Conservation (phyloP, 2,113 vertebrate genomes). For the Macrotis lagotis region DNA sequence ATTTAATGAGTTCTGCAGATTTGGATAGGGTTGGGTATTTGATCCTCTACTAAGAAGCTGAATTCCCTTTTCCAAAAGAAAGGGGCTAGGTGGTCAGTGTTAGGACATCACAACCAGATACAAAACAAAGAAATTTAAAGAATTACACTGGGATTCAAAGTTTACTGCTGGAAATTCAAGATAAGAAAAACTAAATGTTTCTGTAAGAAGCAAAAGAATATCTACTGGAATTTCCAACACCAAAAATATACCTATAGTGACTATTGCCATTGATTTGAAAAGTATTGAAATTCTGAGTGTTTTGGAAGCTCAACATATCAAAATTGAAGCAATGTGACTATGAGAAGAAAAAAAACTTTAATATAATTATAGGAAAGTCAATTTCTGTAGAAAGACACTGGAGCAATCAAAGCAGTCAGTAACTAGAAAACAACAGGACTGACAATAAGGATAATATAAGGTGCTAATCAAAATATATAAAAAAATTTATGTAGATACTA, state of each 20-base stretch:
- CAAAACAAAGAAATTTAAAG: background rate
- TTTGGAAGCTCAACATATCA: background rate
- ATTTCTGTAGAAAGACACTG: constrained; percentile 32
- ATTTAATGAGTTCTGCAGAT: no score
- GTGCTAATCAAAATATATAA: background rate
- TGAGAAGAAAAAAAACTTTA: constrained; percentile 9
- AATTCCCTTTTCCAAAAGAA: background rate
- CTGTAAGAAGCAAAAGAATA: background rate
- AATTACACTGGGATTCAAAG: background rate
- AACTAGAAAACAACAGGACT: constrained; percentile 8
- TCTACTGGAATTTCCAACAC: background rate
- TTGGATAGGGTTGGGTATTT: no score
- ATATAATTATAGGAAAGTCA: constrained; percentile 17
- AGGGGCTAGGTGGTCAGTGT: background rate
- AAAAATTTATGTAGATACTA: background rate
- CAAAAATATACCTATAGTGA: background rate
- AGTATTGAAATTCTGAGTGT: background rate
- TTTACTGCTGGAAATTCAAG: background rate
- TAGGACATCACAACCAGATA: background rate
- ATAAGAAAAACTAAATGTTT: background rate
- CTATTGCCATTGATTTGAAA: background rate
- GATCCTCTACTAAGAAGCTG: no score
- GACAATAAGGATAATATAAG: constrained; percentile 4
- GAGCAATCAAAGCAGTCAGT: constrained; percentile 39
- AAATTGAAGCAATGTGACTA: background rate